Evolutionary conservation across 2,888 invertebrate genomes (phyloP).

Genomic region (Alsophila aescularia): DNA sequence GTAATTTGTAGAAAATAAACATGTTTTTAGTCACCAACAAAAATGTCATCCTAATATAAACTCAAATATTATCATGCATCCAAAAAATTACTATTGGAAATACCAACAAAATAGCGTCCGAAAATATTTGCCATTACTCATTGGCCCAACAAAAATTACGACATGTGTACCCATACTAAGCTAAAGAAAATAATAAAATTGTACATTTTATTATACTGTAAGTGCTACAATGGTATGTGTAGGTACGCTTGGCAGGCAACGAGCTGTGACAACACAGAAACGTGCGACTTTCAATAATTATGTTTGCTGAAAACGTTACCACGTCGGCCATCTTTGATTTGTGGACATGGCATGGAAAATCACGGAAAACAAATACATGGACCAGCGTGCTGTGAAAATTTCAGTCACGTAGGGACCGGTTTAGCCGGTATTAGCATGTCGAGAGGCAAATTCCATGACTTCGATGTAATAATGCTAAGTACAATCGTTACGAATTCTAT

Average conservation of each 20-base stretch:
- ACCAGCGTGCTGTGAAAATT: slow-evolving; percentile 29
- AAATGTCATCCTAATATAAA: too few species aligned
- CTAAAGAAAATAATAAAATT: slow-evolving; percentile 32
- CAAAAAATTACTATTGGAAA: slow-evolving; percentile 4
- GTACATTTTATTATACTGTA: slow-evolving; percentile 47
- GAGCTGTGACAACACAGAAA: slow-evolving; percentile 70
- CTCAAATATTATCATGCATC: slow-evolving; percentile 6
- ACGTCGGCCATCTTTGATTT: slow-evolving; percentile 62
- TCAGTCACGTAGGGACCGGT: slow-evolving; percentile 28
- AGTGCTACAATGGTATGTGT: slow-evolving; percentile 52
- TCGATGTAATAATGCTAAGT: slow-evolving; percentile 4
- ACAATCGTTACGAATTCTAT: slow-evolving; percentile 5
- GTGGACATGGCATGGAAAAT: slow-evolving; percentile 53
- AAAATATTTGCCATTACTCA: slow-evolving; percentile 36
- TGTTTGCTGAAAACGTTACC: slow-evolving; percentile 74
- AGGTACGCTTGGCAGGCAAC: slow-evolving; percentile 64
- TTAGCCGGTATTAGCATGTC: slow-evolving; percentile 10
- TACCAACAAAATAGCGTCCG: slow-evolving; percentile 6
- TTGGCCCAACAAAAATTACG: slow-evolving; percentile 37
- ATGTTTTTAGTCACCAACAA: too few species aligned
- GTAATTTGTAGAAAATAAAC: too few species aligned
- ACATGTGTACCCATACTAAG: slow-evolving; percentile 33
- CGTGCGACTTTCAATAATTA: slow-evolving; percentile 82
- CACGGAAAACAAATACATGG: slow-evolving; percentile 47
- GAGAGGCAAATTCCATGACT: slow-evolving; percentile 17